Conservation (phyloP, 2,888 invertebrate species). For the Drosophila seclusa region DNA sequence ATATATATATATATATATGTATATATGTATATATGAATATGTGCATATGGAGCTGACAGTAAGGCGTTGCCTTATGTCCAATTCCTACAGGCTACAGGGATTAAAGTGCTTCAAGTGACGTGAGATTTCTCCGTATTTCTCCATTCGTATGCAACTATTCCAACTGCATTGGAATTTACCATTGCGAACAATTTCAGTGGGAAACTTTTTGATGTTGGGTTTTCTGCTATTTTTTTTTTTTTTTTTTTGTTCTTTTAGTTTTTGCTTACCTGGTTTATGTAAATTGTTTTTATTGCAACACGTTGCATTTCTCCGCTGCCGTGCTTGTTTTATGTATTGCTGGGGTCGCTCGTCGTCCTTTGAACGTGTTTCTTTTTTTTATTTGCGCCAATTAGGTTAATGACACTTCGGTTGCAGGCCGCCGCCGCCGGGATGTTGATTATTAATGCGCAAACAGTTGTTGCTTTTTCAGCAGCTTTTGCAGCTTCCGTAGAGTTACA, state of each 20-base stretch:
- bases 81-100: slow-evolving; percentile 18
- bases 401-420: slow-evolving; percentile 69
- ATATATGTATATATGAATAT: slow-evolving; percentile 7
- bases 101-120: slow-evolving; percentile 36
- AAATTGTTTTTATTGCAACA: slow-evolving; percentile 80
- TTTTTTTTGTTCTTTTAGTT: slow-evolving; percentile 17
- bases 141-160: slow-evolving; percentile 49
- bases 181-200: slow-evolving; percentile 30
- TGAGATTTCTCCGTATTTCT: slow-evolving; percentile 25
- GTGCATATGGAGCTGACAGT: slow-evolving; percentile 19
- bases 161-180: slow-evolving; percentile 68
- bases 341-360: slow-evolving; percentile 28
- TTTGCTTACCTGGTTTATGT: slow-evolving; percentile 73
- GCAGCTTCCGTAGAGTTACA: slow-evolving; percentile 37
- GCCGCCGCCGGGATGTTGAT: slow-evolving; percentile 41
- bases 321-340: slow-evolving; percentile 38
- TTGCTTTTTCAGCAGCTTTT: slow-evolving; percentile 36
- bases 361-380: slow-evolving; percentile 27
- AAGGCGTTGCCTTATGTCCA: slow-evolving; percentile 24
- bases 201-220: slow-evolving; percentile 8
- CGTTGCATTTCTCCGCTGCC: slow-evolving; percentile 65
- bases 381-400: slow-evolving; percentile 75
- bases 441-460: slow-evolving; percentile 65
- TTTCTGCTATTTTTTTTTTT: slow-evolving; percentile 21
- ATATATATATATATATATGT: slow-evolving; percentile 2